A percentile compares a stretch with the other conserved stretches of the same genome.
These are phyloP conservation scores for Plodia interpunctella DNA, from an alignment of 1,140 invertebrate species.

Conservation along the genomic window DNA sequence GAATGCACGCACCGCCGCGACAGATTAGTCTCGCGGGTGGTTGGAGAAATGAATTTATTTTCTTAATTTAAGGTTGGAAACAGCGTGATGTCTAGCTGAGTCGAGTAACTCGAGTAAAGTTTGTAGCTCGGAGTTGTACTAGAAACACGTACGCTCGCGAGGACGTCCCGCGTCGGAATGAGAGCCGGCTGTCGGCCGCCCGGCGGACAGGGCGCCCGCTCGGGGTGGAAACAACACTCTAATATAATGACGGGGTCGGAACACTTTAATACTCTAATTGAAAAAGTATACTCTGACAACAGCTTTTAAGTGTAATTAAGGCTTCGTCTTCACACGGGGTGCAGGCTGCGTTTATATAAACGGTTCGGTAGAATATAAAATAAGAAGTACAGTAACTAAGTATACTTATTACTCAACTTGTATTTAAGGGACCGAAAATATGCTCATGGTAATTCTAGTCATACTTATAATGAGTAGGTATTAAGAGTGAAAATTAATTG, in stretches of 20 bases:
- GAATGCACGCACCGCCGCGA: no score
- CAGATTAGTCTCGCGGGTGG: no score
- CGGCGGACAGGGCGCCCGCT: constrained; percentile 31
- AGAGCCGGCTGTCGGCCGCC: constrained; percentile 40
- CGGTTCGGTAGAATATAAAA: not conserved
- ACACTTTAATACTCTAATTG: constrained; percentile 76
- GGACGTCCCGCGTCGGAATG: constrained; percentile 52
- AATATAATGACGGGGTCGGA: constrained; percentile 73
- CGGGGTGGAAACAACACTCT: constrained; percentile 70
- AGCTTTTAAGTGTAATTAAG: constrained; percentile 52
- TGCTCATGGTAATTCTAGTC: no score
- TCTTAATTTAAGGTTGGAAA: no score
- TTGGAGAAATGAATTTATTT: no score
- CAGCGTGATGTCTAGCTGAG: no score
- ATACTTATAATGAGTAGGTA: no score
- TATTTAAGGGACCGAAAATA: no score
- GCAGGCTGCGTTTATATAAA: not conserved
- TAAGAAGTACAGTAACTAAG: not conserved
- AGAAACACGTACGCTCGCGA: constrained; percentile 32
- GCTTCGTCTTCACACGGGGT: constrained; percentile 25
- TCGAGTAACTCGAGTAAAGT: constrained; percentile 58
- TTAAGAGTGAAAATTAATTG: no score
- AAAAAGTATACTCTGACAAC: constrained; percentile 61
- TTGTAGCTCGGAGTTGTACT: constrained; percentile 31
- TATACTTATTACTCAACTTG: no score